A percentile compares a stretch with the other conserved stretches of the same genome.
These are phyloP conservation scores for Conus betulinus DNA, from an alignment of 1,140 invertebrate species.

Conservation along the genomic window DNA sequence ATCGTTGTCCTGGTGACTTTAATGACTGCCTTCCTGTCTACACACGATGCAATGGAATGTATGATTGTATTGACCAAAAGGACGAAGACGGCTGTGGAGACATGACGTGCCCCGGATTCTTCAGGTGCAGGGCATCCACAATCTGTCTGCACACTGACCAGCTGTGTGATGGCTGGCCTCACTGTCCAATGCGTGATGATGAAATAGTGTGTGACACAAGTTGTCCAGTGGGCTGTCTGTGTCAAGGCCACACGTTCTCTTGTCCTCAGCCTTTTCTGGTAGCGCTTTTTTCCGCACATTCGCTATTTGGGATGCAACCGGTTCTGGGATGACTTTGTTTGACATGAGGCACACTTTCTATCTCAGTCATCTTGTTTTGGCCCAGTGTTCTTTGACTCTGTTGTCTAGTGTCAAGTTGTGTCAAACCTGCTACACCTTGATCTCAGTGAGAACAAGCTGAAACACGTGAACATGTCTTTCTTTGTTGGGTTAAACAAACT, in stretches of 20 bases:
- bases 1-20: background rate
- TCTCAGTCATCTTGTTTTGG: too few species aligned
- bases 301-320: too few species aligned
- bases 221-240: background rate
- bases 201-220: background rate
- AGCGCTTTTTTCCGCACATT: too few species aligned
- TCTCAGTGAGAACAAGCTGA: too few species aligned
- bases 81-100: background rate
- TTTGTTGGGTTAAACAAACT: too few species aligned
- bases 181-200: conserved; percentile 24
- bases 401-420: too few species aligned
- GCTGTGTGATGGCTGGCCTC: background rate
- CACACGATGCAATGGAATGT: conserved; percentile 37
- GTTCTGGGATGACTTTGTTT: too few species aligned
- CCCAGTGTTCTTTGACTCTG: too few species aligned
- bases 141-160: background rate
- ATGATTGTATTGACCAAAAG: conserved; percentile 19
- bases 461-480: too few species aligned
- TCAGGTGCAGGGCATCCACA: background rate
- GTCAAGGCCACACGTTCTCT: background rate
- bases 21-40: conserved; percentile 23
- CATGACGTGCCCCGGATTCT: background rate
- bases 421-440: too few species aligned
- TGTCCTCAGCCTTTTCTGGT: background rate
- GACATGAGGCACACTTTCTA: too few species aligned